Percentiles rank a stretch among this genome's conserved stretches.
Evolutionary conservation across 2,797 vertebrate species (phyloP).

Genomic region (Apogon hyalosoma): DNA sequence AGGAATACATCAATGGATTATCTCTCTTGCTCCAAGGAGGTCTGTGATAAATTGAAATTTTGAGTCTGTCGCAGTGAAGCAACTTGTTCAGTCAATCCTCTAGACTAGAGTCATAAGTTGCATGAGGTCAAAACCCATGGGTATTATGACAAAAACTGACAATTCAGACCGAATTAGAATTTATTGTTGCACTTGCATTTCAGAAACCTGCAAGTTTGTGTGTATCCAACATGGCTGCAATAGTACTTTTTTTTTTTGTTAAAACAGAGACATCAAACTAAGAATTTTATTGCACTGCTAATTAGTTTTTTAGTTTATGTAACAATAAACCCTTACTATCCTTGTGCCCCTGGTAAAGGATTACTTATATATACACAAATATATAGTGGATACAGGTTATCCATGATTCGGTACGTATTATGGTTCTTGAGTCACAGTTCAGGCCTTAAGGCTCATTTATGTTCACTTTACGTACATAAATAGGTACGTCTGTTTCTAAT

Average conservation of each 20-base stretch:
- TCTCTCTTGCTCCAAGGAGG: neutral
- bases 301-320: neutral
- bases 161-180: constrained; percentile 6
- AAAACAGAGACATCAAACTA: too few relatives aligned
- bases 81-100: constrained; percentile 6
- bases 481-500: too few relatives aligned
- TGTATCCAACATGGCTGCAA: neutral
- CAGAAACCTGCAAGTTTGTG: constrained; percentile 5
- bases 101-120: constrained; percentile 8
- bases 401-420: too few relatives aligned
- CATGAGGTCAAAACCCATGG: constrained; percentile 5
- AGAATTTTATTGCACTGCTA: too few relatives aligned
- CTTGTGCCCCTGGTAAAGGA: too few relatives aligned
- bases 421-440: too few relatives aligned
- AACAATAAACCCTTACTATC: too few relatives aligned
- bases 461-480: too few relatives aligned
- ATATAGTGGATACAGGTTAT: too few relatives aligned
- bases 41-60: constrained; percentile 21
- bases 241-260: too few relatives aligned
- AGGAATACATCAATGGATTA: neutral
- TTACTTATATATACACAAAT: too few relatives aligned
- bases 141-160: neutral
- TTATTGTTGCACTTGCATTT: neutral
- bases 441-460: too few relatives aligned
- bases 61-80: constrained; percentile 6